Conservation (phyloP, 2,888 invertebrate genomes). For the Merodon equestris region DNA sequence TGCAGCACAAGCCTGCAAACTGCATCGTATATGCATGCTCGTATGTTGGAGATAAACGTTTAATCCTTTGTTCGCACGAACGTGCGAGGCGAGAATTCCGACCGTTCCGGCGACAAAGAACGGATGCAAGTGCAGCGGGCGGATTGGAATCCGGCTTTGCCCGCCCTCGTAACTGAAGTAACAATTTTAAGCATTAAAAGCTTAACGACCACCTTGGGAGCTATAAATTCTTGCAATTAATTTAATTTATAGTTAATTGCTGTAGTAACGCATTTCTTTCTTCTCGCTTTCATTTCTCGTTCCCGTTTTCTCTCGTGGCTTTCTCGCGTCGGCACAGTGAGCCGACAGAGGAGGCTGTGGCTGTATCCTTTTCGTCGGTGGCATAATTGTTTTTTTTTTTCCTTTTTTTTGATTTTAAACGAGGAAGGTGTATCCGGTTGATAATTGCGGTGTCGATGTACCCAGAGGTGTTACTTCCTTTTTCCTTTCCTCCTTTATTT, state of each 20-base stretch:
- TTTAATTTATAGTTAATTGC: conserved; percentile 70
- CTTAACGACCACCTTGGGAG: conserved; percentile 70
- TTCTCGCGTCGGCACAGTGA: no score
- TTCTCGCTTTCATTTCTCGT: conserved; percentile 21
- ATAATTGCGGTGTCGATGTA: conserved; percentile 63
- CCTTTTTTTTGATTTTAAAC: conserved; percentile 55
- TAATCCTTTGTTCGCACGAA: conserved; percentile 11
- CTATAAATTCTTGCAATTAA: conserved; percentile 70
- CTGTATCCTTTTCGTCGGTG: no score
- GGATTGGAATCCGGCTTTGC: neutral
- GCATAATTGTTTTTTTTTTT: no score
- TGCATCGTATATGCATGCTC: neutral
- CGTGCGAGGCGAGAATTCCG: conserved; percentile 40
- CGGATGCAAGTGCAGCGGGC: conserved; percentile 17
- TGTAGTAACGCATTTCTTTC: conserved; percentile 51
- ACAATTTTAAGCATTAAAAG: conserved; percentile 70
- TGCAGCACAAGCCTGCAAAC: neutral
- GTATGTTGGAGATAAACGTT: neutral
- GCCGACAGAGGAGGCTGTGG: no score
- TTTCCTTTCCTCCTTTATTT: neutral
- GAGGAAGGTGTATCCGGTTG: conserved; percentile 61
- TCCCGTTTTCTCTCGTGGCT: no score
- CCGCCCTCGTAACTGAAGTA: conserved; percentile 41
- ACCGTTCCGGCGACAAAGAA: conserved; percentile 5
- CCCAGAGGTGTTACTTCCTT: conserved; percentile 11